Evolutionary conservation across 2,113 vertebrate genomes (phyloP).

Genomic region (Penelope pileata): DNA sequence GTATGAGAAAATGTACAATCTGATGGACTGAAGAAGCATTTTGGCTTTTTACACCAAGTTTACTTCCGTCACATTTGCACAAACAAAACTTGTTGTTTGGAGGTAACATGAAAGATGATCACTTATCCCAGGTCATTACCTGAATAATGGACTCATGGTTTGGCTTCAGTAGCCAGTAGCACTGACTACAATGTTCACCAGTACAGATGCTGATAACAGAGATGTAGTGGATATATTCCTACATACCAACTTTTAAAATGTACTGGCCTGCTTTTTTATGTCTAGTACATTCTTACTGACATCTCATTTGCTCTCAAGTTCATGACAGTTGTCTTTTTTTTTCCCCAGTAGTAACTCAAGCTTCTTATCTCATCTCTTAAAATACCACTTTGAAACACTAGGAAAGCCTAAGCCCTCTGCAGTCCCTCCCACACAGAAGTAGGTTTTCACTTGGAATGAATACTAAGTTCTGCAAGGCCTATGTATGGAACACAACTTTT

Average conservation of each 20-base stretch:
- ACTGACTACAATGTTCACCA: not conserved
- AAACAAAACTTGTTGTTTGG: not conserved
- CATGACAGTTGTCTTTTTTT: not conserved
- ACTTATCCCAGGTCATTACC: not conserved
- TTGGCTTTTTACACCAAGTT: not conserved
- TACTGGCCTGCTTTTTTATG: not conserved
- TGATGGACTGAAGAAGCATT: not conserved
- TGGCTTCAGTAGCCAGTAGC: not conserved
- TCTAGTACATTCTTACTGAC: not conserved
- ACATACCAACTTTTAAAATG: fast-evolving
- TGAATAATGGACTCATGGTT: not conserved
- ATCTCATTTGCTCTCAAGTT: fast-evolving
- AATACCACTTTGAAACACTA: not conserved
- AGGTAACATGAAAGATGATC: not conserved
- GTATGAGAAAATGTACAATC: not conserved
- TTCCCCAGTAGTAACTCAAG: fast-evolving
- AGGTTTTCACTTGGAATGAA: not conserved
- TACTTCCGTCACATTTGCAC: not conserved
- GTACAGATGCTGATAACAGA: not conserved
- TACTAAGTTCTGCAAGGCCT: not conserved
- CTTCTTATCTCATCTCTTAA: not conserved
- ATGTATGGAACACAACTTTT: not conserved
- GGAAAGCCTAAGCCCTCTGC: not conserved
- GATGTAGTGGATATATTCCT: not conserved
- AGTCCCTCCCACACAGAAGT: not conserved